Percentiles rank a stretch among this genome's conserved stretches.
Conservation (phyloP, 1,140 invertebrate species). For the Macrostomum lignano region DNA sequence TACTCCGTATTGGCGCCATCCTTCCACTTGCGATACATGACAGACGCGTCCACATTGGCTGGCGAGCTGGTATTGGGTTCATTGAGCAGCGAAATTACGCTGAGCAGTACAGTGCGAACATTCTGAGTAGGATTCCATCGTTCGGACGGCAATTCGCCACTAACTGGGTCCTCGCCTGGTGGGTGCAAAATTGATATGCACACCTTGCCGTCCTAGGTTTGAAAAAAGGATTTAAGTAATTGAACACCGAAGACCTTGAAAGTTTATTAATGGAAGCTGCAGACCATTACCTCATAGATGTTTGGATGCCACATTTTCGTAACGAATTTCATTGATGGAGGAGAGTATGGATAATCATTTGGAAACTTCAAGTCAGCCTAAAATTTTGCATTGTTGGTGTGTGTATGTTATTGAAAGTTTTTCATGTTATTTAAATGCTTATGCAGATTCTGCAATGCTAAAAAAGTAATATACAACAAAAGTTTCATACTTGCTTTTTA, state of each 20-base stretch:
- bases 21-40: constrained; percentile 93
- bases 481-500: too few species aligned
- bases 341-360: constrained; percentile 83
- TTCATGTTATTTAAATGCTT: too few species aligned
- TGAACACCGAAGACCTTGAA: too few species aligned
- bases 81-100: constrained; percentile 87
- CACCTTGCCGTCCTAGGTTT: constrained; percentile 91
- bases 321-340: constrained; percentile 73
- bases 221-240: too few species aligned
- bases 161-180: constrained; percentile 90
- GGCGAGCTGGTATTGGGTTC: constrained; percentile 97
- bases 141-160: constrained; percentile 85
- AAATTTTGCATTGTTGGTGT: too few species aligned
- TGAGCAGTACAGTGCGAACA: constrained; percentile 80
- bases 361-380: too few species aligned
- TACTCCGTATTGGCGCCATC: too few species aligned
- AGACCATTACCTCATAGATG: too few species aligned
- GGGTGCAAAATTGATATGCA: constrained; percentile 98
- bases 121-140: constrained; percentile 99
- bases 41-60: constrained; percentile 93
- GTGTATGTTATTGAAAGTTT: too few species aligned
- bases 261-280: too few species aligned
- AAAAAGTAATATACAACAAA: too few species aligned
- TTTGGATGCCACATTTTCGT: constrained; percentile 99
- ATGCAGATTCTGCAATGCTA: too few species aligned